Evolutionary conservation across 1,140 invertebrate species (phyloP).

Genomic region (Calliphora vicina): DNA sequence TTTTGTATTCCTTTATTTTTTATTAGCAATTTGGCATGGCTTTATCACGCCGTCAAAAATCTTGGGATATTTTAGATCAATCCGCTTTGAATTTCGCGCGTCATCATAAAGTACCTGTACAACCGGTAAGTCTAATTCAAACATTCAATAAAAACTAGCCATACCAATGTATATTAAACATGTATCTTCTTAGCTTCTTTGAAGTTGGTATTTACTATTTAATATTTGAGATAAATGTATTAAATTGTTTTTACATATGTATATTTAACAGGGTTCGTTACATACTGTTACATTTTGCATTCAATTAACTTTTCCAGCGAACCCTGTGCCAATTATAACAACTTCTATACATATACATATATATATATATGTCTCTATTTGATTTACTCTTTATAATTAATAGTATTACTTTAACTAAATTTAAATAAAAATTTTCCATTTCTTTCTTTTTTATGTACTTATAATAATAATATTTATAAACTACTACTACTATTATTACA

Average conservation of each 20-base stretch:
- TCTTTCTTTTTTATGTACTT: slow-evolving; percentile 18
- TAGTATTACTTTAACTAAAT: neutral
- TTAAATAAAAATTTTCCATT: neutral
- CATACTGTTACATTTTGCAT: too few species aligned
- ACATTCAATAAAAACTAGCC: neutral
- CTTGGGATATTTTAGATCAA: slow-evolving; percentile 90
- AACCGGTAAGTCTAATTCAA: slow-evolving; percentile 69
- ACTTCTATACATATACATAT: too few species aligned
- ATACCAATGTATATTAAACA: neutral
- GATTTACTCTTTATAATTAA: neutral
- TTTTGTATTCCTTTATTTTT: neutral
- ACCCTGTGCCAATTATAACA: too few species aligned
- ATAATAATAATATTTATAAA: neutral
- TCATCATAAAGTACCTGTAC: slow-evolving; percentile 71
- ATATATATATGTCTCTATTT: neutral
- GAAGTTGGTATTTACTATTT: slow-evolving; percentile 13
- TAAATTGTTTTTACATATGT: neutral
- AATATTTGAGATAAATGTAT: slow-evolving; percentile 11
- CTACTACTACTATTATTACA: neutral
- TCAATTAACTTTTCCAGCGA: too few species aligned
- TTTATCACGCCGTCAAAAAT: slow-evolving; percentile 81
- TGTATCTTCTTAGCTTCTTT: slow-evolving; percentile 22
- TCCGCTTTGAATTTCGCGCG: slow-evolving; percentile 75
- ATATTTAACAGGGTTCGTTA: too few species aligned
- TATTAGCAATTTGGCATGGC: slow-evolving; percentile 44